Conservation (phyloP, 2,888 invertebrate species). For the Argynnis bischoffii region DNA sequence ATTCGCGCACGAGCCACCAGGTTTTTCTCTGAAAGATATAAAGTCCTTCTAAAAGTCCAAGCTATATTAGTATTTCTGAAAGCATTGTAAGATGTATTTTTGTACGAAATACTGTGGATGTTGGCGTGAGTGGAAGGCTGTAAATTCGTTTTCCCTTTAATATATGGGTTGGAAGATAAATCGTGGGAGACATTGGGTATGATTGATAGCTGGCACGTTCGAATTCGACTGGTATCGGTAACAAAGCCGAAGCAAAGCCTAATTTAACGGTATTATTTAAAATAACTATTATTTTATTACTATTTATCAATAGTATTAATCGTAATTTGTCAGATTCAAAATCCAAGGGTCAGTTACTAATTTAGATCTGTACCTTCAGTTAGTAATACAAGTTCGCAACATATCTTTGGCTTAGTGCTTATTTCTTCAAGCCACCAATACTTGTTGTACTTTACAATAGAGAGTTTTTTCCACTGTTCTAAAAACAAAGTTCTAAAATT, state of each 20-base stretch:
- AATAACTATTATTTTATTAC: not conserved
- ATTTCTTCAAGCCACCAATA: too few species aligned
- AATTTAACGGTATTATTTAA: conserved; percentile 23
- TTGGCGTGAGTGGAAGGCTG: conserved; percentile 31
- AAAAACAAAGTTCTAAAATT: too few species aligned
- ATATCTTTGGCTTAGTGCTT: too few species aligned
- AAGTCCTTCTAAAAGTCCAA: conserved; percentile 28
- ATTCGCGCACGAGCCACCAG: conserved; percentile 39
- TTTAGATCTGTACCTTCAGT: too few species aligned
- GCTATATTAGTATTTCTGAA: conserved; percentile 31
- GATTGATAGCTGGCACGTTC: conserved; percentile 68
- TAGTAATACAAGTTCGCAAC: too few species aligned
- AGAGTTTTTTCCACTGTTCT: too few species aligned
- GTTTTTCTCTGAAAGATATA: conserved; percentile 34
- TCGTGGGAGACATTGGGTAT: conserved; percentile 70
- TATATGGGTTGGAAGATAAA: conserved; percentile 71
- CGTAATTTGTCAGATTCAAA: not conserved
- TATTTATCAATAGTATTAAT: not conserved
- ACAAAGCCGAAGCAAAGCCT: conserved; percentile 20
- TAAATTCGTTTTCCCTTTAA: conserved; percentile 63
- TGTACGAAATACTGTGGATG: conserved; percentile 14
- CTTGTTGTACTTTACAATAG: too few species aligned
- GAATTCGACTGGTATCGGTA: conserved; percentile 50
- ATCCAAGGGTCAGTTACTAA: too few species aligned
- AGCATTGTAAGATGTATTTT: conserved; percentile 28